A percentile compares a stretch with the other conserved stretches of the same genome.
Conservation (phyloP, 1,140 invertebrate species). For the Zophobas atratus region DNA sequence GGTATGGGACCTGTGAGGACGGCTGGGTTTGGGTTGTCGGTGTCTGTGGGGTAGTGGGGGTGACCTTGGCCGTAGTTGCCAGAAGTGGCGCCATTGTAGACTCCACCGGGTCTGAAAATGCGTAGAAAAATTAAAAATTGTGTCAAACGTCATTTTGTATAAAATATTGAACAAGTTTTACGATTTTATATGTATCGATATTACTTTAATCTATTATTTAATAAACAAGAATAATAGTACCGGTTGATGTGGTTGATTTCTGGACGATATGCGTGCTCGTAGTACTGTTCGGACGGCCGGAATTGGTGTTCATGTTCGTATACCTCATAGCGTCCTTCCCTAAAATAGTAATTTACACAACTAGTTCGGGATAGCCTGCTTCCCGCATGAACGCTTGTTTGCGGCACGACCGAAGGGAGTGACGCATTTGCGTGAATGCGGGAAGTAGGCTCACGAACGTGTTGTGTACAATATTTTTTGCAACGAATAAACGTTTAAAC, state of each 20-base stretch:
- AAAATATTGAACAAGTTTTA: too few relatives aligned
- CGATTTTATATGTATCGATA: too few relatives aligned
- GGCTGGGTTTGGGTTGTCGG: slow-evolving; percentile 36
- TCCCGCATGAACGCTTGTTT: background rate
- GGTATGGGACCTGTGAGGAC: slow-evolving; percentile 68
- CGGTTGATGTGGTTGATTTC: background rate
- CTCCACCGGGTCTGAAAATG: slow-evolving; percentile 57
- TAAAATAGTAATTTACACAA: too few relatives aligned
- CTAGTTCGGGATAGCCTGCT: too few relatives aligned
- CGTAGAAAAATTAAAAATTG: background rate
- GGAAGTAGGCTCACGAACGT: too few relatives aligned
- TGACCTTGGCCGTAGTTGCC: slow-evolving; percentile 49
- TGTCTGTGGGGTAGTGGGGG: slow-evolving; percentile 47
- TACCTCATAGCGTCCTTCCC: slow-evolving; percentile 29
- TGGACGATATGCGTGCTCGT: slow-evolving; percentile 1
- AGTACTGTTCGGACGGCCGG: slow-evolving; percentile 1
- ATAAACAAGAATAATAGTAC: background rate
- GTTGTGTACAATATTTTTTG: too few relatives aligned
- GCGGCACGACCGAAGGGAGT: slow-evolving; percentile 6
- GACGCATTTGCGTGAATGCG: too few relatives aligned
- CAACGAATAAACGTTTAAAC: too few relatives aligned
- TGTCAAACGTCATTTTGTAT: background rate
- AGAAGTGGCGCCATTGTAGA: slow-evolving; percentile 51
- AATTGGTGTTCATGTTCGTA: slow-evolving; percentile 9
- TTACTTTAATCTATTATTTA: too few relatives aligned